phyloP scores from a whole-genome alignment of 1,140 invertebrate species.

The Macrosteles quadrilineatus region DNA sequence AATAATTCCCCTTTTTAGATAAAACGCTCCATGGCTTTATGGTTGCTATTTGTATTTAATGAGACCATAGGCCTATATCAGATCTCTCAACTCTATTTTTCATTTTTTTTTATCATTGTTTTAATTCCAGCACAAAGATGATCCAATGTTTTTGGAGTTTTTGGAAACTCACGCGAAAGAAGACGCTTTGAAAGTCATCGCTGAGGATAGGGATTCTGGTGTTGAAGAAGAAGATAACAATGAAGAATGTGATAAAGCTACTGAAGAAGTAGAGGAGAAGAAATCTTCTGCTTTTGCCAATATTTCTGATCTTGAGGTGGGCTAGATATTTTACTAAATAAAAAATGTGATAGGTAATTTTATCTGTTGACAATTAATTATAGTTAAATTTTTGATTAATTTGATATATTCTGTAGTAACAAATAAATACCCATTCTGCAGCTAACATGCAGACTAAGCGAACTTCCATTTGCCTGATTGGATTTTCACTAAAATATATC shows the following conservation, averaged over 20 bases:
- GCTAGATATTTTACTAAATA: constrained; percentile 17
- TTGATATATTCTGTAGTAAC: too few species aligned
- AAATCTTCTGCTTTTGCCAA: constrained; percentile 63
- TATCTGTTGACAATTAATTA: not conserved
- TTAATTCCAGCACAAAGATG: constrained; percentile 72
- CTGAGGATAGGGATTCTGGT: constrained; percentile 42
- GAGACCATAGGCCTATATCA: too few species aligned
- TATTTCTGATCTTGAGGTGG: constrained; percentile 73
- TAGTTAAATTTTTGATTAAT: too few species aligned
- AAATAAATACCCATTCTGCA: too few species aligned
- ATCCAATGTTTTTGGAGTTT: constrained; percentile 88
- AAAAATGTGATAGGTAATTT: not conserved
- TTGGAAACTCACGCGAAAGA: constrained; percentile 77
- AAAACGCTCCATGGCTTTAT: too few species aligned
- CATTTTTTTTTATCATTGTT: not conserved
- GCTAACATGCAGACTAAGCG: too few species aligned
- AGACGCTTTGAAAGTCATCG: constrained; percentile 55
- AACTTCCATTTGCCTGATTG: not conserved
- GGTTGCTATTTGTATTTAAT: too few species aligned
- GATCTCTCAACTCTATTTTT: too few species aligned
- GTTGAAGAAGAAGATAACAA: constrained; percentile 39
- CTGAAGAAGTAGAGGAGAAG: constrained; percentile 41
- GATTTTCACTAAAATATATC: too few species aligned
- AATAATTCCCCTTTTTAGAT: too few species aligned
- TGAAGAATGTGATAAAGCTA: constrained; percentile 36